Evolutionary conservation across 2,888 invertebrate species (phyloP), one percentile per base, ranked within the genome.

Genomic region (Drosophila longiperda): DNA sequence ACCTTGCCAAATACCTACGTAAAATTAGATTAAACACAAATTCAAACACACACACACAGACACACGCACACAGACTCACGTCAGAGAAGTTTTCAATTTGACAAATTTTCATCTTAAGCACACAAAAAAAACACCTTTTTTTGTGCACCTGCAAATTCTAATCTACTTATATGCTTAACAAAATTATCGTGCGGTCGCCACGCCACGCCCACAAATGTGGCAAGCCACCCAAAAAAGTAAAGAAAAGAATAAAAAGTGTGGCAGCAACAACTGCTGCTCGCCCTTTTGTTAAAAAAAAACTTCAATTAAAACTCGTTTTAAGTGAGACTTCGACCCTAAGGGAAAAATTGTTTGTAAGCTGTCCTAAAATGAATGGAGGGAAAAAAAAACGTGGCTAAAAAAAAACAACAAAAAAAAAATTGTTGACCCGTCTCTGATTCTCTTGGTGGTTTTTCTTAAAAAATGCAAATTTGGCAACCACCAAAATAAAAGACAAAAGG

Each of bases 111-210:
- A 60, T 79, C 66, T 65, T 65, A 26, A 53, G 42, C 50, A 53
- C 38, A 23, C 29, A 52, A 65, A 62, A 66, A 70, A 52, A 49
- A 32, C 53, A 20, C 29, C 53, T 50, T 67, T 67, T 75, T 67
- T 73, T 67, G 61, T 45, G 55, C 83, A 86, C 87, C 85, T 89
- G 66, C 67, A 72, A 80, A 80, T 80, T 77, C 83, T 85, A 88
- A 87, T 88, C 86, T 79, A 88, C 88, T 87, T 88, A 89, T 87
- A 88, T 85, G 86, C 81, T 87, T 89, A 88, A 87, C 86, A 77
- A 78, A 75, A 86, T 86, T 89, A 89, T 84, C 79, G 79, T 80
- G 86, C 78, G 80, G 80, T 78, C 61, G 38, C 67, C 63, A 57
- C n/a, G 45, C 71, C 73, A 68, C 73, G 66, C 80, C 86, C 67